A percentile compares a stretch with the other conserved stretches of the same genome.
Conservation (phyloP, 2,113 vertebrate genomes). For the Coturnix japonica region DNA sequence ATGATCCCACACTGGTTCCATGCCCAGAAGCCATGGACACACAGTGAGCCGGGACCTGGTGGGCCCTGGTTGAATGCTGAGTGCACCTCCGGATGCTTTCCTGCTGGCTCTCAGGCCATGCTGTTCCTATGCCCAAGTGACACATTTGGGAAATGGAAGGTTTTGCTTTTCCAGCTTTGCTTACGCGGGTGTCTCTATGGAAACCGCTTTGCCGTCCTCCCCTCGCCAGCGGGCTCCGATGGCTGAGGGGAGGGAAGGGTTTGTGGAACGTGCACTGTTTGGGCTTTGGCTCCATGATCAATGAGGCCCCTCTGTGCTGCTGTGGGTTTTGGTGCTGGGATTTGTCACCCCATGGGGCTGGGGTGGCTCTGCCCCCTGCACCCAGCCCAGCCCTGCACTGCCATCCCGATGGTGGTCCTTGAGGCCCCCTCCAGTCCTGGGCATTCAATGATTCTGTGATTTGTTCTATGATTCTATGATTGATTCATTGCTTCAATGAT, state of each 20-base stretch:
- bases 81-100: neutral
- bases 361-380: neutral
- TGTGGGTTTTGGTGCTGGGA: accelerated
- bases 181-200: constrained; percentile 48
- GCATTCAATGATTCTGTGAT: neutral
- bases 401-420: neutral
- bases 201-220: neutral
- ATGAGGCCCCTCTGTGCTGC: no score
- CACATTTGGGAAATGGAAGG: constrained; percentile 19
- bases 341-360: neutral
- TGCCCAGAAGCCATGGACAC: accelerated
- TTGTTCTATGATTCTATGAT: neutral
- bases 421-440: neutral
- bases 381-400: neutral
- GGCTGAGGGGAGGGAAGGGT: neutral
- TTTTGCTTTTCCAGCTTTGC: constrained; percentile 44
- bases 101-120: neutral
- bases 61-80: neutral
- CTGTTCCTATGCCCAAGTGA: neutral
- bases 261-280: neutral
- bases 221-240: neutral
- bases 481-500: neutral
- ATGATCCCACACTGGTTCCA: accelerated
- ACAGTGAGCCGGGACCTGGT: accelerated
- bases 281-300: no score